Evolutionary conservation across 2,797 vertebrate species (phyloP).

Genomic region (Hypotaenidia okinawae): DNA sequence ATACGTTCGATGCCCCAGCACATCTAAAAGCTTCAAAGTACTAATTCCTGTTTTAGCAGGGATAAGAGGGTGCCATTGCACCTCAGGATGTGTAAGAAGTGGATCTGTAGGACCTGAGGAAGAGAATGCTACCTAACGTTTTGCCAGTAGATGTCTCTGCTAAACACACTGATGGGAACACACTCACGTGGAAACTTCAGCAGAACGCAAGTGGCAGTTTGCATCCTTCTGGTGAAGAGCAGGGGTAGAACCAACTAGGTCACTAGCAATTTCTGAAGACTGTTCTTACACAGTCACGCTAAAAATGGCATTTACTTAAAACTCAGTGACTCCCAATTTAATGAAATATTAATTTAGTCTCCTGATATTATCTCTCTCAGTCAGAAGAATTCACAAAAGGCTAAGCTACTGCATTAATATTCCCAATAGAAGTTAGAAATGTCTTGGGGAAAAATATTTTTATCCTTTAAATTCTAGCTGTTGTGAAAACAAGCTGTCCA

Average conservation of each 20-base stretch:
- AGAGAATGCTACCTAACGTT: not conserved
- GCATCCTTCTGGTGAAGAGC: not conserved
- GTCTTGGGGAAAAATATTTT: not conserved
- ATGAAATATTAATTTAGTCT: slow-evolving; percentile 2
- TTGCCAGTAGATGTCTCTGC: slow-evolving; percentile 64
- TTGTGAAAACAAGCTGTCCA: not conserved
- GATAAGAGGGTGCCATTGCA: not conserved
- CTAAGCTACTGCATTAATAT: not conserved
- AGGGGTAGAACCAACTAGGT: not conserved
- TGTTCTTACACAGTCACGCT: not conserved
- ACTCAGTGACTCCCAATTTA: not conserved
- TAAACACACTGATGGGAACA: slow-evolving; percentile 14
- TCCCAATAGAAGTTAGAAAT: not conserved
- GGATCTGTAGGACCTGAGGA: not conserved
- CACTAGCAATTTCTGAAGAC: not conserved
- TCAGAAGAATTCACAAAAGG: not conserved
- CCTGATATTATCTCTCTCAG: not conserved
- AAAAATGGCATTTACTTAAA: not conserved
- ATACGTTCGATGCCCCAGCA: not conserved
- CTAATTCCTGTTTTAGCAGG: not conserved
- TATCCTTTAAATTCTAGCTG: not conserved
- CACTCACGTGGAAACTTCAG: not conserved
- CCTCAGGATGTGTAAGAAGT: not conserved
- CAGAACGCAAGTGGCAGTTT: not conserved
- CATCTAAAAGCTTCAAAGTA: not conserved